Evolutionary conservation across 2,888 invertebrate species (phyloP).

Genomic region (Mayetiola destructor): DNA sequence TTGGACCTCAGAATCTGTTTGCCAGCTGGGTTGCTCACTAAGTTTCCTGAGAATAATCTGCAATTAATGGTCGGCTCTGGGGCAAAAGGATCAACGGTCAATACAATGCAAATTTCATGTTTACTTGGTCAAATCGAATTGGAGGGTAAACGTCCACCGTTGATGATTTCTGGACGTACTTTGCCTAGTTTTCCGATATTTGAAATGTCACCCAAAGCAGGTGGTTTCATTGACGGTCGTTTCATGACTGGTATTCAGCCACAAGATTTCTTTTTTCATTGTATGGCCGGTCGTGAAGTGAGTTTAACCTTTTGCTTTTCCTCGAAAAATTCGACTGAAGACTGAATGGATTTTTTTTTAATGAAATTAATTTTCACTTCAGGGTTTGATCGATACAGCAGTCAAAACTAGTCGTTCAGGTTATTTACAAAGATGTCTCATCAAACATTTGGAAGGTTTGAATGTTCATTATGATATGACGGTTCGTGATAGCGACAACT

Average conservation of each 20-base stretch:
- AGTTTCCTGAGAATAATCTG: slow-evolving; percentile 91
- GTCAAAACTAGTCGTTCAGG: slow-evolving; percentile 98
- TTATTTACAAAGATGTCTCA: slow-evolving; percentile 89
- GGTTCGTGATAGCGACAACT: slow-evolving; percentile 87
- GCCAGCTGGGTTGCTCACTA: slow-evolving; percentile 66
- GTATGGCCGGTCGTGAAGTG: slow-evolving; percentile 98
- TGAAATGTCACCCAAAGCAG: slow-evolving; percentile 78
- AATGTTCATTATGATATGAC: slow-evolving; percentile 85
- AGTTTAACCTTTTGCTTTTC: slow-evolving; percentile 19
- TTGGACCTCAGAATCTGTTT: slow-evolving; percentile 48
- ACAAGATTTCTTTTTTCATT: slow-evolving; percentile 98
- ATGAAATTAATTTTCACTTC: slow-evolving; percentile 18
- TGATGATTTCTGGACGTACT: slow-evolving; percentile 84
- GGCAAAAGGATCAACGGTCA: slow-evolving; percentile 96
- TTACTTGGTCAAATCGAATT: slow-evolving; percentile 95
- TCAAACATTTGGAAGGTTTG: slow-evolving; percentile 96
- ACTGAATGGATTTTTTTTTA: slow-evolving; percentile 14
- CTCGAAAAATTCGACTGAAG: neutral
- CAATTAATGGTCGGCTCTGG: slow-evolving; percentile 98
- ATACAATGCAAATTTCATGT: slow-evolving; percentile 97
- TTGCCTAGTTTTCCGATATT: slow-evolving; percentile 84
- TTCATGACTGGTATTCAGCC: slow-evolving; percentile 98
- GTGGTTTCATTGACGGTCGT: slow-evolving; percentile 91
- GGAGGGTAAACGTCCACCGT: slow-evolving; percentile 90
- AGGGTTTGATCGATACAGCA: slow-evolving; percentile 97